Evolutionary conservation across 2,113 vertebrate species (phyloP), one percentile per base, ranked within the genome.

Genomic region (Thunnus maccoyii): DNA sequence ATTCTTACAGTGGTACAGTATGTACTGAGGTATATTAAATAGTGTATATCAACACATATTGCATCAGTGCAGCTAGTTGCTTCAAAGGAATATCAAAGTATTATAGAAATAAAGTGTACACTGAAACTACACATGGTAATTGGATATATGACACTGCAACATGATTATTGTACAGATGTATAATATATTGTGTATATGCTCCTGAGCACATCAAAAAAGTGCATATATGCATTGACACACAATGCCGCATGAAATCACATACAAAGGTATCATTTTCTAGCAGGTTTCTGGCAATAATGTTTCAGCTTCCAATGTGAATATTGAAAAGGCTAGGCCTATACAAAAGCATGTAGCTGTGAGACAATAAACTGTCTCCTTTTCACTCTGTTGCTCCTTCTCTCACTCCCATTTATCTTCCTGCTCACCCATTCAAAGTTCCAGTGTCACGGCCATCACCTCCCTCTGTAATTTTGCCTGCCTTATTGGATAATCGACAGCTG

Each of bases 401-500:
- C 47, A 46, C 66, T 83, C 44, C 18, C 67, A 86, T 88, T 81
- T 74, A 87, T 88, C 82, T 78, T 27, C 60, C 32, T 5, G 20
- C 27, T 65, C 0, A 1, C 41, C 76, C 63, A 80, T 83, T 88
- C 60, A 75, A 83, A 84, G 76, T 84, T 65, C 74, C 62, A 61
- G 71, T 86, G 82, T 89, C 87, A 80, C 4, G 60, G 73, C 70
- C 86, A 48, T 83, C 88, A 81, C 80, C 87, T 87, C 70, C 13
- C 27, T 55, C 46, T 9, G 82, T 87, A 85, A 91, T 91, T 86
- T 80, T 52, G 55, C 60, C 73, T 30, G 57, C 73, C 75, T 85
- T 85, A 87, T 76, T 90, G 81, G 90, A 91, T 90, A 92, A 85
- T 89, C 20, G 30, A 78, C 85, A 80, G 83, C 52, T 11, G n/a